phyloP scores from a whole-genome alignment of 2,888 invertebrate genomes.

The Drosophila austrosaltans region DNA sequence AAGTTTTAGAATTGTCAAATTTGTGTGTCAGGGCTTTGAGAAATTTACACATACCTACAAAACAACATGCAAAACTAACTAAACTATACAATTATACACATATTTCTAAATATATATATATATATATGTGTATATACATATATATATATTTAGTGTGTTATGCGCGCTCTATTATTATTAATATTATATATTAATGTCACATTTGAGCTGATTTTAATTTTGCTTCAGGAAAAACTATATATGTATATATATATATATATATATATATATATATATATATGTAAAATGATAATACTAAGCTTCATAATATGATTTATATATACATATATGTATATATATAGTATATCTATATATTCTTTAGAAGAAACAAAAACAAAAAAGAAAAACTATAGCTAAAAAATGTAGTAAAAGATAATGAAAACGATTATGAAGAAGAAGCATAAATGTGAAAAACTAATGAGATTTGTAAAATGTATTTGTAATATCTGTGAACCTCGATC shows the following conservation, averaged over 20 bases:
- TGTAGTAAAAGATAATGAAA: slow-evolving; percentile 15
- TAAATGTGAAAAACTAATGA: slow-evolving; percentile 48
- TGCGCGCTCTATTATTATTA: slow-evolving; percentile 49
- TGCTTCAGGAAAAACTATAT: slow-evolving; percentile 27
- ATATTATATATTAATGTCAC: slow-evolving; percentile 55
- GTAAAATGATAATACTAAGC: slow-evolving; percentile 34
- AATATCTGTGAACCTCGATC: slow-evolving; percentile 10
- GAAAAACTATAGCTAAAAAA: slow-evolving; percentile 23
- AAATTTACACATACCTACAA: slow-evolving; percentile 21
- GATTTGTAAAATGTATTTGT: slow-evolving; percentile 56
- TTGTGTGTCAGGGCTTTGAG: slow-evolving; percentile 18
- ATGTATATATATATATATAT: slow-evolving; percentile 39
- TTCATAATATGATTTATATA: slow-evolving; percentile 41
- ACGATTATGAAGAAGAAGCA: not conserved
- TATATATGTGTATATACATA: slow-evolving; percentile 17
- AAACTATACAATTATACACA: slow-evolving; percentile 21
- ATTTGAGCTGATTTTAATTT: slow-evolving; percentile 43
- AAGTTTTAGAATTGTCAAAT: slow-evolving; percentile 10
- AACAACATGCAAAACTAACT: slow-evolving; percentile 27
- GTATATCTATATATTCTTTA: slow-evolving; percentile 25
- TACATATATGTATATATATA: slow-evolving; percentile 50
- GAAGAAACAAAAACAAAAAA: slow-evolving; percentile 39
- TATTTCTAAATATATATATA: slow-evolving; percentile 39
- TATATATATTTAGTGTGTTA: slow-evolving; percentile 33
- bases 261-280: slow-evolving; percentile 43